Evolutionary conservation across 2,113 vertebrate genomes (phyloP), one percentile per base, ranked within the genome.

Genomic region (Arothron firmamentum): DNA sequence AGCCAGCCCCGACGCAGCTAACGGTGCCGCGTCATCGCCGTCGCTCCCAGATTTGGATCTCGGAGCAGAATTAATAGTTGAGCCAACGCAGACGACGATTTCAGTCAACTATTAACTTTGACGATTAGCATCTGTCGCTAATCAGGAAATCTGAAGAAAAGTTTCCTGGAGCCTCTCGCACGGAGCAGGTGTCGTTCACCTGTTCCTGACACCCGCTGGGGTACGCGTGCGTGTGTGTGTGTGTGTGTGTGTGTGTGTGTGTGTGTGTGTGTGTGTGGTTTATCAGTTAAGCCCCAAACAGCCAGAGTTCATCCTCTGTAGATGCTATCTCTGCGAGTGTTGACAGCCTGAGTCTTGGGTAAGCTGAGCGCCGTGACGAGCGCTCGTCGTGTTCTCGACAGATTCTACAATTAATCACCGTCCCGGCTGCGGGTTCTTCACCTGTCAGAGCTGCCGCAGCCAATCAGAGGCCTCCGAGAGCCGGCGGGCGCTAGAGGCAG

Each of bases 271-370:
- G 68, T 31, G 69, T 77, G 84, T 75, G 78, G 80, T 88, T 89
- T 83, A 88, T 89, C 85, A 85, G 85, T 85, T 87, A 87, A 88
- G 84, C 83, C 81, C 72, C 78, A 83, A 85, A 90, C 83, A 87
- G 82, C 71, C 81, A 88, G 87, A 87, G 82, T 87, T 85, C 84
- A 88, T 85, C 83, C 79, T 86, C 79, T 86, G 74, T 71, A 88
- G 84, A 87, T 87, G 63, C 62, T 88, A 87, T 89, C 87, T 77
- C 87, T 77, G 43, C 41, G 67, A 18, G 86, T 78, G 87, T 81
- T 89, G 87, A 89, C 84, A 89, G 84, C 80, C 71, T 50, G 75
- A 86, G 85, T 88, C 81, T 86, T 75, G 79, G 77, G 83, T 85
- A 86, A 88, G 84, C 84, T 57, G 77, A 86, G 74, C 75, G 56